Conservation (phyloP, 2,797 vertebrate genomes). For the Pangasius larnaudii region DNA sequence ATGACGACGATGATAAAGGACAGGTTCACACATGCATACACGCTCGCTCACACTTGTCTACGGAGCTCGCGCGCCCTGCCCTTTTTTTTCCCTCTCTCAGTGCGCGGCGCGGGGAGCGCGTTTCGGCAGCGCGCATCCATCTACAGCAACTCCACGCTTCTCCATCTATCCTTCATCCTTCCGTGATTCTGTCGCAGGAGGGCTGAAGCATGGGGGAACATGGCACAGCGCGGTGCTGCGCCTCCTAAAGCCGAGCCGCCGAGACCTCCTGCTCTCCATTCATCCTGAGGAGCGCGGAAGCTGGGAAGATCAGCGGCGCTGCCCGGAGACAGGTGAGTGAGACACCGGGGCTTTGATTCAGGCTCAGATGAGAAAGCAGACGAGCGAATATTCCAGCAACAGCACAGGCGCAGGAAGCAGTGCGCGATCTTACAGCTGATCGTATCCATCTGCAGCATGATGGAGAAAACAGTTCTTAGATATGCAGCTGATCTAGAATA, state of each 20-base stretch:
- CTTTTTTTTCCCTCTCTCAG: constrained; percentile 12
- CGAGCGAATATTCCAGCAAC: background rate
- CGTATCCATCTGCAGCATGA: background rate
- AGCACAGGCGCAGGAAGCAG: background rate
- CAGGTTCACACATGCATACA: background rate
- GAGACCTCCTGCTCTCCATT: background rate
- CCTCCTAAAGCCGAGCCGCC: background rate
- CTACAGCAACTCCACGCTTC: background rate
- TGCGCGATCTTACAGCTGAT: background rate
- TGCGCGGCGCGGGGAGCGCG: constrained; percentile 35
- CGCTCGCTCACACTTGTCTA: background rate
- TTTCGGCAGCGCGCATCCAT: constrained; percentile 43
- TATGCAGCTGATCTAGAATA: background rate
- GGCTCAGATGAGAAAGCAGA: background rate
- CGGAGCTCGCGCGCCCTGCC: constrained; percentile 26
- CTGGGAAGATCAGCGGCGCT: background rate
- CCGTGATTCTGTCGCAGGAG: constrained; percentile 6
- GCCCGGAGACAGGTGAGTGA: constrained; percentile 8
- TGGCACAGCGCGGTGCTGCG: constrained; percentile 3
- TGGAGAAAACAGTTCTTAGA: background rate
- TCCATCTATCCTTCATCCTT: constrained; percentile 7
- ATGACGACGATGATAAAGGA: background rate
- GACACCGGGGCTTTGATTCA: background rate
- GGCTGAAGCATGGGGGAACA: constrained; percentile 4
- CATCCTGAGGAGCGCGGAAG: constrained; percentile 15